Evolutionary conservation across 2,797 vertebrate genomes (phyloP), one percentile per base, ranked within the genome.

Genomic region (Platyrinchus mystaceus): DNA sequence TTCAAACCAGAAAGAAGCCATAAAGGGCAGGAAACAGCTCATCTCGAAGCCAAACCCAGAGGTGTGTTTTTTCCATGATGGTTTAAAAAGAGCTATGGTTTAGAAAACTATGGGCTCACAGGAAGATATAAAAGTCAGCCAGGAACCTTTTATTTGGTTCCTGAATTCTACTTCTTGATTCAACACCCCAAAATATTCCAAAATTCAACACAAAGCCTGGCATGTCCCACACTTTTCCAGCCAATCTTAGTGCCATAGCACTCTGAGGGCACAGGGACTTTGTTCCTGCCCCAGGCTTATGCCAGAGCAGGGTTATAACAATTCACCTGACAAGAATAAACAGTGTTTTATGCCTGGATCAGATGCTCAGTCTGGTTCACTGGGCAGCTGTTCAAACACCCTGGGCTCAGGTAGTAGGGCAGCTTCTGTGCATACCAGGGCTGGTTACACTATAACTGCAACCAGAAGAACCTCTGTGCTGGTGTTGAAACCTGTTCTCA

Each of bases 21-120:
- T 58, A 75, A 93, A 93, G 47, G 10, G 55, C 83, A 95, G 93
- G 90, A 90, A 95, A 67, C 24, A 70, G 70, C 60, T 76, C 55
- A 86, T 44, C 55, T 84, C 24, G 27, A 64, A 53, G 10, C 47
- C 66, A 94, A 93, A 82, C 69, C 47, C 39, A 89, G 30, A 60
- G 60, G 27, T 2, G 20, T 17, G 28, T 0, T 26, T 78, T 88
- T 89, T 68, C 55, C 77, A 39, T 16, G 34, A 50, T 8, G 9
- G 15, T 27, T 86, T 62, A 2, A 34, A 70, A 86, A 52, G 39
- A 41, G 6, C 7, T 36, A 10, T 1, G 1, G 43, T 58, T 91
- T 85, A 91, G 49, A 52, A 93, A 83, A 67, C 69, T 55, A 0
- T 10, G 20, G 27, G 15, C 37, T 86, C 75, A 83, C 28, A 41